Conservation (phyloP, 2,888 invertebrate species). For the Pherbina coryleti region DNA sequence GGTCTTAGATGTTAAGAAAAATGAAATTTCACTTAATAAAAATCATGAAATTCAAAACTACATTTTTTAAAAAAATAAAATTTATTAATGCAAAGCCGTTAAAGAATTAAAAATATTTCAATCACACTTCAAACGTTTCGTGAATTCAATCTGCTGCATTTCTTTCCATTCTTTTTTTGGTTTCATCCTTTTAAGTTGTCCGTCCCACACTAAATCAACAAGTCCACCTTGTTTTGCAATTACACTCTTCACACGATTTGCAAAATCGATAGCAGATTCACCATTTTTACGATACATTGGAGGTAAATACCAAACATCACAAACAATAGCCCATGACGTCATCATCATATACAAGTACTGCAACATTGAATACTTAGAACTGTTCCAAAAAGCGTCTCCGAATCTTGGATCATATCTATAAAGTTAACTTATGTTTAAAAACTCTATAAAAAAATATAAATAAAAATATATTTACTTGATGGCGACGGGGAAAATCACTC, state of each 20-base stretch:
- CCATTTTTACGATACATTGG: constrained; percentile 86
- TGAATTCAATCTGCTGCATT: constrained; percentile 94
- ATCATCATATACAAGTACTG: constrained; percentile 97
- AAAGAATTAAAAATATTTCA: constrained; percentile 62
- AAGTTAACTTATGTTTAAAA: constrained; percentile 37
- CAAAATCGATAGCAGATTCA: constrained; percentile 94
- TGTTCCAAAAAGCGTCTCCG: constrained; percentile 99
- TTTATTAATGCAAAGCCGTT: too few species aligned
- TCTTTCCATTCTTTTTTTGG: constrained; percentile 96
- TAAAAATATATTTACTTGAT: constrained; percentile 82
- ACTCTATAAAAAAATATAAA: neutral
- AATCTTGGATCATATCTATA: constrained; percentile 93
- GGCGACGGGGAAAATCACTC: constrained; percentile 97
- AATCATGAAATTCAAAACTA: too few species aligned
- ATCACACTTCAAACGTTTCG: constrained; percentile 85
- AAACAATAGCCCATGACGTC: constrained; percentile 99
- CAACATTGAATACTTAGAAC: constrained; percentile 91
- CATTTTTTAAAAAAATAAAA: too few species aligned
- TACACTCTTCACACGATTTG: constrained; percentile 94
- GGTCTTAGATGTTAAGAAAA: too few species aligned
- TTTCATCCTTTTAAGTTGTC: constrained; percentile 93
- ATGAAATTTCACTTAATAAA: too few species aligned
- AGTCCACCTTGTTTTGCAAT: constrained; percentile 96
- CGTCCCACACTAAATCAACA: constrained; percentile 98
- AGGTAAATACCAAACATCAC: constrained; percentile 98